A percentile compares a stretch with the other conserved stretches of the same genome.
Evolutionary conservation across 2,113 vertebrate genomes (phyloP).

Genomic region (Heterochromis multidens): DNA sequence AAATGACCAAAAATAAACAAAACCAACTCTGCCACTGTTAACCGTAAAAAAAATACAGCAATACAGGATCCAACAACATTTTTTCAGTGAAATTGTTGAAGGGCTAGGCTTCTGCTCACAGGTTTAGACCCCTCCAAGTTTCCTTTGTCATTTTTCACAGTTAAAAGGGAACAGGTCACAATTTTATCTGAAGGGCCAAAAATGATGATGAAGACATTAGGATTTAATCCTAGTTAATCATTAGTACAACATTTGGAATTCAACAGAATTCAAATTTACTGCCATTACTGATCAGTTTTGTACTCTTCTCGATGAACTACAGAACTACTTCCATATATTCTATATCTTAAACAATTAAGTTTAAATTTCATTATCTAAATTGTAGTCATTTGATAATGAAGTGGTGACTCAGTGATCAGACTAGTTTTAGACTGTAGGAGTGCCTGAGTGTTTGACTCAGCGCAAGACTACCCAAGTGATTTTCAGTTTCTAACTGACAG

Average conservation of each 20-base stretch:
- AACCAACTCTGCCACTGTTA: neutral
- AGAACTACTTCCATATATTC: too few relatives aligned
- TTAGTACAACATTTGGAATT: neutral
- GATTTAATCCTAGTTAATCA: neutral
- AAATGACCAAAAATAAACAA: neutral
- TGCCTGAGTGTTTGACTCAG: too few relatives aligned
- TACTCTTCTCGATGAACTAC: too few relatives aligned
- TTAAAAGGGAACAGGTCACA: neutral
- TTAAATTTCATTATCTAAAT: too few relatives aligned
- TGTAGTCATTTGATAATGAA: too few relatives aligned
- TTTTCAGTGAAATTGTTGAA: neutral
- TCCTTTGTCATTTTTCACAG: neutral
- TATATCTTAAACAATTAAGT: too few relatives aligned
- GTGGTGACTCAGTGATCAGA: too few relatives aligned
- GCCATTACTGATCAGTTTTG: neutral
- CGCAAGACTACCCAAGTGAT: too few relatives aligned
- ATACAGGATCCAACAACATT: fast-evolving
- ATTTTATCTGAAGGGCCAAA: too few relatives aligned
- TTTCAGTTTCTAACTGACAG: too few relatives aligned
- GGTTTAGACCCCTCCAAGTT: neutral
- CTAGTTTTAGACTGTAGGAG: too few relatives aligned
- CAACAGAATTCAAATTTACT: neutral
- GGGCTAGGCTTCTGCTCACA: neutral
- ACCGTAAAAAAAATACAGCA: neutral
- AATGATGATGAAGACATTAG: too few relatives aligned